Evolutionary conservation across 2,888 invertebrate genomes (phyloP).

Genomic region (Lepidocyrtoides sp.): DNA sequence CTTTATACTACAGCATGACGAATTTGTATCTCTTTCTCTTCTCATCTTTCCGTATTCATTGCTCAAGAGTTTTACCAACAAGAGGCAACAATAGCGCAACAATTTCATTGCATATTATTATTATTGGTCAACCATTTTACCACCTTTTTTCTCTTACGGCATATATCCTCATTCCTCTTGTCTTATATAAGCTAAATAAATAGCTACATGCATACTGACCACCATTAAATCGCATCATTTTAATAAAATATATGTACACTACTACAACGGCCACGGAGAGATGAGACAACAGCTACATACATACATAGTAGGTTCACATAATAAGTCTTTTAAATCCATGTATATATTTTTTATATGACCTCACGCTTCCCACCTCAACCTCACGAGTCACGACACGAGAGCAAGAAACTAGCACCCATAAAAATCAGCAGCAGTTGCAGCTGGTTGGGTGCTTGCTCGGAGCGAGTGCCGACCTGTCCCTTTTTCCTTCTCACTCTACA

Average conservation of each 20-base stretch:
- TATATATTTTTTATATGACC: not conserved
- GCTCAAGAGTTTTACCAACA: too few relatives aligned
- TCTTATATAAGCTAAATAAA: not conserved
- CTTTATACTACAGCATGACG: not conserved
- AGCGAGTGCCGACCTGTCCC: constrained; percentile 72
- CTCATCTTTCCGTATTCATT: too few relatives aligned
- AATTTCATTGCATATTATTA: not conserved
- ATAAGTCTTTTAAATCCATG: too few relatives aligned
- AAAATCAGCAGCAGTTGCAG: constrained; percentile 1
- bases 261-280: not conserved
- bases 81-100: not conserved
- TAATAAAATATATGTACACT: constrained; percentile 37
- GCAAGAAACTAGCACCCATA: constrained; percentile 13
- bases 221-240: not conserved
- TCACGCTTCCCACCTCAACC: not conserved
- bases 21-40: not conserved
- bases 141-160: constrained; percentile 53
- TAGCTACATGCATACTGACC: not conserved
- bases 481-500: constrained; percentile 38
- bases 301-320: too few relatives aligned
- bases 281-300: not conserved
- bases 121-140: constrained; percentile 2
- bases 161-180: not conserved
- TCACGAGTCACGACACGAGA: constrained; percentile 38
- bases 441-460: constrained; percentile 47